phyloP scores from a whole-genome alignment of 1,140 invertebrate species.

The Aphelinus certus region DNA sequence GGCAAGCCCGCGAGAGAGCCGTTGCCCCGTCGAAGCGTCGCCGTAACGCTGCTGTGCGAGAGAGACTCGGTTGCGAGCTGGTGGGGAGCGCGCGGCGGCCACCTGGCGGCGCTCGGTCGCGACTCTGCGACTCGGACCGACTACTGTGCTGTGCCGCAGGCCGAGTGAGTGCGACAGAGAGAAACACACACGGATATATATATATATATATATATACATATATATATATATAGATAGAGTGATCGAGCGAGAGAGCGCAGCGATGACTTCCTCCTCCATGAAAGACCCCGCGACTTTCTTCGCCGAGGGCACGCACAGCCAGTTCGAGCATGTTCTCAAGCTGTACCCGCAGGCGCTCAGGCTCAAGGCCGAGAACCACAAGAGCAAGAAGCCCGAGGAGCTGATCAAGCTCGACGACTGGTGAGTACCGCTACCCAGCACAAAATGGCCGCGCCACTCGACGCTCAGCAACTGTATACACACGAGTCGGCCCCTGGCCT shows the following conservation, averaged over 20 bases:
- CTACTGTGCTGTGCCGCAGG: slow-evolving; percentile 1
- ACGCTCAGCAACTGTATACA: too few relatives aligned
- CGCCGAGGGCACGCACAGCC: slow-evolving; percentile 83
- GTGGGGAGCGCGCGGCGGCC: too few relatives aligned
- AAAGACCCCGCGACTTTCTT: slow-evolving; percentile 92
- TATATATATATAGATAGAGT: neutral
- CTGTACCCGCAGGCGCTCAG: slow-evolving; percentile 87
- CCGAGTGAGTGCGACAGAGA: neutral
- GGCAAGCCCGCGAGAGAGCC: neutral
- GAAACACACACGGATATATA: slow-evolving; percentile 7
- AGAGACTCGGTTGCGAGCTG: too few relatives aligned
- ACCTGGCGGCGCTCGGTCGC: too few relatives aligned
- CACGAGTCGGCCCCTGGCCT: too few relatives aligned
- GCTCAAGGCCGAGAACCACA: slow-evolving; percentile 82
- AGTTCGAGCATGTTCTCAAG: slow-evolving; percentile 88
- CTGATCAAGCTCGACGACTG: slow-evolving; percentile 92
- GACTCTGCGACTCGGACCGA: too few relatives aligned
- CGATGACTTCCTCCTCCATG: slow-evolving; percentile 76
- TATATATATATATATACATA: neutral
- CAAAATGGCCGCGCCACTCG: too few relatives aligned
- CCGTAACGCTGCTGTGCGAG: too few relatives aligned
- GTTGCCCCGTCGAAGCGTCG: too few relatives aligned
- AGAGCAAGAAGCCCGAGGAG: slow-evolving; percentile 91
- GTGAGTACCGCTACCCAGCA: slow-evolving; percentile 70
- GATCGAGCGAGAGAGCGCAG: slow-evolving; percentile 7